A percentile compares a stretch with the other conserved stretches of the same genome.
Conservation (phyloP, 2,797 vertebrate species). For the Labroides dimidiatus region DNA sequence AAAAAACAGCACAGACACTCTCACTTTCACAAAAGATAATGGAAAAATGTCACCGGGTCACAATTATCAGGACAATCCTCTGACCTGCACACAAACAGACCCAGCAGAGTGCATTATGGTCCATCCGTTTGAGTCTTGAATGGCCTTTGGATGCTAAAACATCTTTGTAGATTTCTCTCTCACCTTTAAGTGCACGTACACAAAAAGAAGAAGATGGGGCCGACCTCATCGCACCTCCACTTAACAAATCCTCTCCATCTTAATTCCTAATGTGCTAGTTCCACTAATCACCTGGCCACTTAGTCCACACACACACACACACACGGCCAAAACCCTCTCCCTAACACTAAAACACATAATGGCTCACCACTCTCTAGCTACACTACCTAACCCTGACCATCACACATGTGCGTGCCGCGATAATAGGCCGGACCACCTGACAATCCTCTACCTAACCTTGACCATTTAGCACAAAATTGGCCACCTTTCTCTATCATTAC, state of each 20-base stretch:
- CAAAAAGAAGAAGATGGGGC: conserved; percentile 42
- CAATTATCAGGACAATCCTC: conserved; percentile 86
- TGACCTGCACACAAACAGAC: conserved; percentile 1
- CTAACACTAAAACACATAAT: conserved; percentile 78
- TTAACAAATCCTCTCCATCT: conserved; percentile 76
- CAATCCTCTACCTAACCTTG: conserved; percentile 76
- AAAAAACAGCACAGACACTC: conserved; percentile 38
- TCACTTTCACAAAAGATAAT: conserved; percentile 84
- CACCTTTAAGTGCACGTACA: conserved; percentile 16
- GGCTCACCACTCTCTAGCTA: conserved; percentile 76
- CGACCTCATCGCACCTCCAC: conserved; percentile 58
- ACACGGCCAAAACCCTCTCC: conserved; percentile 46
- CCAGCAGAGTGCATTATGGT: conserved; percentile 1
- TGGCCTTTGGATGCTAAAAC: conserved; percentile 31
- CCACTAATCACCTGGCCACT: conserved; percentile 77
- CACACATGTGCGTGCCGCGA: conserved; percentile 53
- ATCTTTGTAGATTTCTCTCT: conserved; percentile 32
- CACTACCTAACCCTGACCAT: conserved; percentile 80
- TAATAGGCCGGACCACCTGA: conserved; percentile 73
- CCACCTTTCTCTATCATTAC: conserved; percentile 86
- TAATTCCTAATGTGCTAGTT: conserved; percentile 78
- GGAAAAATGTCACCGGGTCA: conserved; percentile 90
- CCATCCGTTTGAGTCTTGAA: conserved; percentile 8
- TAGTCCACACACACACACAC: conserved; percentile 40
- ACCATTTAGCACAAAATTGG: conserved; percentile 84